These are phyloP conservation scores for Lagorchestes hirsutus DNA, from an alignment of 2,797 vertebrate species.

Conservation along the genomic window DNA sequence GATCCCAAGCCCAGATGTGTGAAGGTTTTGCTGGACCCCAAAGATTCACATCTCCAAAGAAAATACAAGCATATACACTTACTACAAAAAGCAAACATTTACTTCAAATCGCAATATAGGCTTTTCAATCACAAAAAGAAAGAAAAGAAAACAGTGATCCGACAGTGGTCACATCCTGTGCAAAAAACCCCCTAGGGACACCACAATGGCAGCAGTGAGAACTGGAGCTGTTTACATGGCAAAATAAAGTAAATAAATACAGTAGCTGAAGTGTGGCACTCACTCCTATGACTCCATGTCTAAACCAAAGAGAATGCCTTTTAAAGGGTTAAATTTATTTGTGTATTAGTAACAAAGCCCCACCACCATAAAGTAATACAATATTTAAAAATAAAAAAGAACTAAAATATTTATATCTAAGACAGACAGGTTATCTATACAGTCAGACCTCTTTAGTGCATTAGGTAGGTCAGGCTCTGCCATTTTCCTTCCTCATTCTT, in stretches of 20 bases:
- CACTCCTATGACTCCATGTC: slow-evolving; percentile 82
- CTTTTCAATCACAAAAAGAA: slow-evolving; percentile 87
- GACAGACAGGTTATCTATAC: slow-evolving; percentile 84
- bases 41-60: slow-evolving; percentile 61
- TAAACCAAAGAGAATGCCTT: slow-evolving; percentile 87
- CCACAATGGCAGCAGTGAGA: slow-evolving; percentile 84
- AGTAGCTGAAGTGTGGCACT: slow-evolving; percentile 86
- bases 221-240: slow-evolving; percentile 82
- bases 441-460: slow-evolving; percentile 84
- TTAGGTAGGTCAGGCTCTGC: slow-evolving; percentile 82
- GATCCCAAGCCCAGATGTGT: neutral
- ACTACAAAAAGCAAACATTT: slow-evolving; percentile 88
- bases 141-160: slow-evolving; percentile 85
- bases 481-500: slow-evolving; percentile 59
- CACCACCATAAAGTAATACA: slow-evolving; percentile 87
- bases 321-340: slow-evolving; percentile 82
- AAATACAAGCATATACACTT: slow-evolving; percentile 77
- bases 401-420: slow-evolving; percentile 85
- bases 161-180: slow-evolving; percentile 89
- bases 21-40: slow-evolving; percentile 52
- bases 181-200: slow-evolving; percentile 82
- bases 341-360: slow-evolving; percentile 88
- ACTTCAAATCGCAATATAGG: slow-evolving; percentile 87
- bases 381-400: slow-evolving; percentile 86
- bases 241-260: slow-evolving; percentile 87